Evolutionary conservation across 2,888 invertebrate species (phyloP).

Genomic region (Glaucopsyche alexis): DNA sequence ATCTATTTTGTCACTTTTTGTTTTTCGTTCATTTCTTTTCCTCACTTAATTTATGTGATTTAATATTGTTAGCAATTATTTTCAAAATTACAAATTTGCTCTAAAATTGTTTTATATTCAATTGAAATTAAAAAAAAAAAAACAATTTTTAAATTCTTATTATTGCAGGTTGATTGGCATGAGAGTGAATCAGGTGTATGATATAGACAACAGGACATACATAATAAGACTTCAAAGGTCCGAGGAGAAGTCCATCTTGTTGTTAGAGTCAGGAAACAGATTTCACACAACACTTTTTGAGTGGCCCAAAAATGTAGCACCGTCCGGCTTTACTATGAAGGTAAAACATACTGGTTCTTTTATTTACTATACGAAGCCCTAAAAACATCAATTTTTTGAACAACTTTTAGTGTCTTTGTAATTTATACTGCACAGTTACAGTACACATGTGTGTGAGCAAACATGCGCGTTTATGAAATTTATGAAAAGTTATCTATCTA

Average conservation of each 20-base stretch:
- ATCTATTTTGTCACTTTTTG: constrained; percentile 28
- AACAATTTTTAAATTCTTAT: background rate
- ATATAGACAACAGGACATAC: constrained; percentile 97
- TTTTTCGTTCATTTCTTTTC: constrained; percentile 21
- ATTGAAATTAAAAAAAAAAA: too few species aligned
- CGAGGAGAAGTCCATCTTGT: constrained; percentile 91
- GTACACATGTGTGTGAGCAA: background rate
- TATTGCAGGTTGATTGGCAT: constrained; percentile 88
- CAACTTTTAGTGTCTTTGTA: too few species aligned
- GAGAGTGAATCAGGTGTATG: constrained; percentile 98
- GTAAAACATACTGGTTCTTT: constrained; percentile 57
- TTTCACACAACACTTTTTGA: constrained; percentile 97
- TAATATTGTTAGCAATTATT: background rate
- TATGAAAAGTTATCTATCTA: too few species aligned
- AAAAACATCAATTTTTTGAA: background rate
- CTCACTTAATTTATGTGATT: background rate
- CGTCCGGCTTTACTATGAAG: constrained; percentile 99
- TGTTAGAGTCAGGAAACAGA: constrained; percentile 96
- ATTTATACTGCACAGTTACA: too few species aligned
- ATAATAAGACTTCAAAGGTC: constrained; percentile 91
- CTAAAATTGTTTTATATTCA: too few species aligned
- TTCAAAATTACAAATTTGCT: too few species aligned
- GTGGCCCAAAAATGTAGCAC: constrained; percentile 98
- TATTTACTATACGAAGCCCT: background rate
- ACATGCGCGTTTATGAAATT: too few species aligned